Evolutionary conservation across 2,888 invertebrate species (phyloP), one percentile per base, ranked within the genome.

Genomic region (Tridacna crocea): DNA sequence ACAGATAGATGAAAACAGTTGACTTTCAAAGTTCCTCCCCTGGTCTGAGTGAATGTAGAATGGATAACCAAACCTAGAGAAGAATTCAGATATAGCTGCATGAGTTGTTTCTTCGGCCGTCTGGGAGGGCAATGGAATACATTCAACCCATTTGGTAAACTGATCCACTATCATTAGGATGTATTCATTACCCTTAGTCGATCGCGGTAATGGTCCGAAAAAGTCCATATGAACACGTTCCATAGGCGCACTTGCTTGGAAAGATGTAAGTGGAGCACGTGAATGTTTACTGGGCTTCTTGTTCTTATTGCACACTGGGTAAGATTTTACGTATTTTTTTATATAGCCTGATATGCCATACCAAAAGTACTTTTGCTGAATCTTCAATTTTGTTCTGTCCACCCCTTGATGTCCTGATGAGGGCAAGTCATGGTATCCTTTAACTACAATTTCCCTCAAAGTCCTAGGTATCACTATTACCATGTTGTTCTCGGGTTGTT

Each of bases 61-160:
- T 19, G 73, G 73, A 22, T 8, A 65, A 22, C 78, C 63, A 46
- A 72, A 63, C 3, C 63, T 51, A 12, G 63, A 47, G 36, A 73
- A 77, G 27, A 77, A 60, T 15, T 60, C 17, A 36, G 47, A 47
- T 1, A 72, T 26, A 0, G 72, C 72, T 3, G 77, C 77, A 26
- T 77, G 65, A 2, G 78, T 65, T 26, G 72, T 78, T 6, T 63
- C 51, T 48, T 78, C 65, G 13, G 73, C 1, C n/a, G n/a, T n/a
- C n/a, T n/a, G n/a, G n/a, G n/a, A n/a, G n/a, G n/a, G n/a, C n/a
- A n/a, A n/a, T n/a, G 79, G 75, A 47, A 78, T 68, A 55, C 78
- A 78, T 58, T 78, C 78, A 11, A 78, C 72, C 78, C 78, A 78
- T 65, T 78, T 78, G 6, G 72, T 78, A 24, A 78, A 78, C 51